Base-by-base conservation (phyloP, 1,140 invertebrate genomes). In the Arion vulgaris region DNA sequence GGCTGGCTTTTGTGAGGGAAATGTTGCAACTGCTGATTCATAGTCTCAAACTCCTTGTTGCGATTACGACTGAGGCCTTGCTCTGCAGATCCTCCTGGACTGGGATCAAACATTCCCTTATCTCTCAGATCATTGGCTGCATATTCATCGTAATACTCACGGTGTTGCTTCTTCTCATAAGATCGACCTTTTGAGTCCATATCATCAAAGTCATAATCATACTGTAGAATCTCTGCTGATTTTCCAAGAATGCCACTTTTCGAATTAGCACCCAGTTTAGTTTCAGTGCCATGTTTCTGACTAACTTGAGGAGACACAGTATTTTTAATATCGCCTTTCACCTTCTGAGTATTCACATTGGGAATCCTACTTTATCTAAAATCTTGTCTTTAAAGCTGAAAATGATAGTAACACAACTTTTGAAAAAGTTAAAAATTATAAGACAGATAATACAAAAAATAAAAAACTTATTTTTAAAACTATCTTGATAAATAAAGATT, bases 31-130 rank as follows among this genome's bases (percentile, higher is more conserved):
- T 86, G 81, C 57, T 84, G 69, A 72, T 84, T 86, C 80, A 86
- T 86, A 26, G 83, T 83, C 53, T 84, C 81, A 81, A 86, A 86
- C 5, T 72, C 83, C 57, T 84, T 86, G 81, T 86, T 84, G 0
- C 85, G 75, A 57, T 86, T 86, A n/a, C 85, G 81, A 71, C 83
- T 86, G 26, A 73, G 80, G 4, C 78, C 81, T 51, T 73, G 49
- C 41, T 83, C 79, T n/a, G 0, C 53, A 32, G 23, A 38, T 9
- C 51, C 72, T 9, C 9, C 23, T 7, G 62, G 28, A 32, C 28
- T 28, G 5, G 75, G 39, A 2, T 19, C 23, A 26, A 53, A 81
- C n/a, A 69, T 39, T 0, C 74, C 75, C 17, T 84, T 71, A 49
- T 81, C 80, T 78, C 83, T 76, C 49, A 77, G 74, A 32, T 83